These are phyloP conservation scores for Pipa parva DNA, from an alignment of 2,113 vertebrate genomes.

Conservation along the genomic window DNA sequence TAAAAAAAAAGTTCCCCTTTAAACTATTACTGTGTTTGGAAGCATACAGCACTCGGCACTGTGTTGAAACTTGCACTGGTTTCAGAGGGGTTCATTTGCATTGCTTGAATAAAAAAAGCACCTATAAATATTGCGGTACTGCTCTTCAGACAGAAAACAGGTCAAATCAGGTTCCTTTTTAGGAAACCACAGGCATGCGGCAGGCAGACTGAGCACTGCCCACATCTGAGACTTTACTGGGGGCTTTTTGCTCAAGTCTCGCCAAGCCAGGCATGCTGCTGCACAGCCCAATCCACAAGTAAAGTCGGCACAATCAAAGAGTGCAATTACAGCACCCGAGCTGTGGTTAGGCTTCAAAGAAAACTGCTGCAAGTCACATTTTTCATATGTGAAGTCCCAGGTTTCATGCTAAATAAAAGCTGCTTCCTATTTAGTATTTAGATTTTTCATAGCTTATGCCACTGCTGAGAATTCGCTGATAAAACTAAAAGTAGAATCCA, in stretches of 20 bases:
- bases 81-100: too few species aligned
- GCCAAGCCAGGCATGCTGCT: constrained; percentile 62
- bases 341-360: constrained; percentile 86
- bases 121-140: constrained; percentile 33
- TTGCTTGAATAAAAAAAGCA: constrained; percentile 7
- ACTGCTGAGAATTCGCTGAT: constrained; percentile 18
- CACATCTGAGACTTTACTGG: constrained; percentile 84
- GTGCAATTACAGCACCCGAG: constrained; percentile 76
- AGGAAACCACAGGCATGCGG: constrained; percentile 83
- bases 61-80: too few species aligned
- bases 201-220: constrained; percentile 70
- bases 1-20: too few species aligned
- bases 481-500: not conserved
- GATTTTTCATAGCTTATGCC: constrained; percentile 28
- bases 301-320: constrained; percentile 75
- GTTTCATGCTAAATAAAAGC: constrained; percentile 48
- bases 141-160: constrained; percentile 58
- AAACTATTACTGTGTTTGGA: too few species aligned
- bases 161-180: constrained; percentile 69
- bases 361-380: constrained; percentile 64
- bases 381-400: constrained; percentile 57
- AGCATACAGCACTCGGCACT: too few species aligned
- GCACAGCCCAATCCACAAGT: constrained; percentile 60
- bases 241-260: constrained; percentile 69
- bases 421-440: constrained; percentile 44